phyloP scores from a whole-genome alignment of 2,113 vertebrate species.

The Uropsilus gracilis region DNA sequence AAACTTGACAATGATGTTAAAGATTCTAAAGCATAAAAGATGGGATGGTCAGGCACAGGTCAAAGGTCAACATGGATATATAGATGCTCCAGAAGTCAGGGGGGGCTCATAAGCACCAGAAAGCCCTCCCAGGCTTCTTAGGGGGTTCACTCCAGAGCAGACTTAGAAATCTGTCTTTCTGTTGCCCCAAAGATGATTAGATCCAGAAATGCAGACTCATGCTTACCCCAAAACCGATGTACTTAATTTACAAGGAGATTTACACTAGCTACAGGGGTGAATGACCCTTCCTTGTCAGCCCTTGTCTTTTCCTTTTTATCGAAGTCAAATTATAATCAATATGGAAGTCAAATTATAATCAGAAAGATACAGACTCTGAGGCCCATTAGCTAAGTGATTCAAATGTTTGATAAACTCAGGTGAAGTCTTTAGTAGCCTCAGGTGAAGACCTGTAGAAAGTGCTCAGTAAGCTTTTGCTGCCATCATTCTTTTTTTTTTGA shows the following conservation, averaged over 20 bases:
- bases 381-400: neutral
- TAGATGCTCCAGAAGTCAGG: neutral
- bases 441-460: no score
- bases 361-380: neutral
- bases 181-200: neutral
- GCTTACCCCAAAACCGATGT: neutral
- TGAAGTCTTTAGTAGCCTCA: no score
- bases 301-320: neutral
- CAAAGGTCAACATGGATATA: neutral
- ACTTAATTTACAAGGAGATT: slow-evolving; percentile 26
- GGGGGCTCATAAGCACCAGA: neutral
- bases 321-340: neutral
- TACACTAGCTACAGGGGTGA: neutral
- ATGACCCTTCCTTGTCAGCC: neutral
- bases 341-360: neutral
- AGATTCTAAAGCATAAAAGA: neutral
- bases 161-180: slow-evolving; percentile 5
- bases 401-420: neutral
- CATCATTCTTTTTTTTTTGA: no score
- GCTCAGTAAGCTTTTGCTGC: no score
- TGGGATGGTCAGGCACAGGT: neutral
- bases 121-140: neutral
- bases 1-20: neutral
- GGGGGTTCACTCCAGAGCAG: neutral
- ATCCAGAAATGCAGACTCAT: neutral